These are phyloP conservation scores for Agrochola lota DNA, from an alignment of 2,888 invertebrate species.

Conservation along the genomic window DNA sequence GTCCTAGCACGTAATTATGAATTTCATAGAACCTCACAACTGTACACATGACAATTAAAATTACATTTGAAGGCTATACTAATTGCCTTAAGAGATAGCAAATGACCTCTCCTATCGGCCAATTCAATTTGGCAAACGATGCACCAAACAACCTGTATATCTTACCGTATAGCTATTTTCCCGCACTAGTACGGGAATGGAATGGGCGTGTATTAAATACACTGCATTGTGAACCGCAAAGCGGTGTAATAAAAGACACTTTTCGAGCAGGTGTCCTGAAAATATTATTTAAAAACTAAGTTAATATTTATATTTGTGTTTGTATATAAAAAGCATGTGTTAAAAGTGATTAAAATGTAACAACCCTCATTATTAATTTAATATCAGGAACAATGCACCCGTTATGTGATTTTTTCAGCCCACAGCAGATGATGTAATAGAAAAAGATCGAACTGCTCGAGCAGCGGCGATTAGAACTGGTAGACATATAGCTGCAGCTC, in stretches of 20 bases:
- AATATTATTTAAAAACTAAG: background rate
- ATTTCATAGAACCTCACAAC: too few relatives aligned
- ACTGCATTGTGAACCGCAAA: background rate
- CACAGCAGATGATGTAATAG: slow-evolving; percentile 82
- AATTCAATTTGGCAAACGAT: too few relatives aligned
- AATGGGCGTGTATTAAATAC: background rate
- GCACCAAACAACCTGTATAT: too few relatives aligned
- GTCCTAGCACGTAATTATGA: too few relatives aligned
- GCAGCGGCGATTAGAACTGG: slow-evolving; percentile 78
- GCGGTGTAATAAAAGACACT: background rate
- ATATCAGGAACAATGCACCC: slow-evolving; percentile 6
- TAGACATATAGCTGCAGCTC: slow-evolving; percentile 77
- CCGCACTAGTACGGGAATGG: background rate
- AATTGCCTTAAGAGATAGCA: too few relatives aligned
- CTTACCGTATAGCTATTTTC: background rate
- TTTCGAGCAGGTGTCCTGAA: background rate
- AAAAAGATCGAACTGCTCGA: slow-evolving; percentile 80
- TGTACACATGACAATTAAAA: too few relatives aligned
- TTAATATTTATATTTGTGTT: background rate
- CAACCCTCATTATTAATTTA: background rate
- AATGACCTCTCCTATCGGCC: too few relatives aligned
- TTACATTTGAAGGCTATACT: too few relatives aligned
- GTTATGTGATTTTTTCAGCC: slow-evolving; percentile 75
- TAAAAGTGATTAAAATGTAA: background rate
- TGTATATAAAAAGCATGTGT: too few relatives aligned